Evolutionary conservation across 2,797 vertebrate species (phyloP), one percentile per base, ranked within the genome.

Genomic region (Microctenopoma steveboyesi): DNA sequence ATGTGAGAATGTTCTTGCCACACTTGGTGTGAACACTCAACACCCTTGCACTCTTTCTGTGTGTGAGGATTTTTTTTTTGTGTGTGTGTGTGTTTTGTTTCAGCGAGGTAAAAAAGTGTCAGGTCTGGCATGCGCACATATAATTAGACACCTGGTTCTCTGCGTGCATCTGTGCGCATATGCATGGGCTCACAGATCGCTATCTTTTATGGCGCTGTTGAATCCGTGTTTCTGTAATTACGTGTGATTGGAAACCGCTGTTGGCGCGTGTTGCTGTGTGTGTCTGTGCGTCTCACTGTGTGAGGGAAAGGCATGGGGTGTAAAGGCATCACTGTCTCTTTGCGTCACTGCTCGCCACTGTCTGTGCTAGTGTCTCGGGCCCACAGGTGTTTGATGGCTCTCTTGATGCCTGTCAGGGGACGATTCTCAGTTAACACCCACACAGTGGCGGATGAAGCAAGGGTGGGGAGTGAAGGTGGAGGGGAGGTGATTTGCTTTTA

Each of bases 361-460:
- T 65, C 69, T 63, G 47, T 8, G 33, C 62, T 67, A 54, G 52
- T 50, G 60, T 81, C 66, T 73, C 28, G 14, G 71, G 59, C 81
- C 89, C 85, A 91, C 91, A 93, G 93, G 92, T 94, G 92, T 90
- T 81, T 85, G 90, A 92, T 81, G 84, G 90, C 81, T 84, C 84
- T 89, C 82, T 90, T 79, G 87, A 91, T 89, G 90, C 83, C 89
- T 88, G 80, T 91, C 84, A 74, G 72, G 74, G 81, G 83, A 84
- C 58, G 28, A 49, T 74, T 78, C 66, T 63, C 71, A 27, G 83
- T 75, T 67, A 66, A 84, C 88, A 59, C 82, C 85, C 83, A 78
- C 82, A 68, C 74, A 54, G 72, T 71, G 58, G 75, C 1, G 62
- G 63, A 12, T 39, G 43, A 42, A 69, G 63, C 62, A 55, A 69